Evolutionary conservation across 2,113 vertebrate genomes (phyloP).

Genomic region (Paradisaea rubra): DNA sequence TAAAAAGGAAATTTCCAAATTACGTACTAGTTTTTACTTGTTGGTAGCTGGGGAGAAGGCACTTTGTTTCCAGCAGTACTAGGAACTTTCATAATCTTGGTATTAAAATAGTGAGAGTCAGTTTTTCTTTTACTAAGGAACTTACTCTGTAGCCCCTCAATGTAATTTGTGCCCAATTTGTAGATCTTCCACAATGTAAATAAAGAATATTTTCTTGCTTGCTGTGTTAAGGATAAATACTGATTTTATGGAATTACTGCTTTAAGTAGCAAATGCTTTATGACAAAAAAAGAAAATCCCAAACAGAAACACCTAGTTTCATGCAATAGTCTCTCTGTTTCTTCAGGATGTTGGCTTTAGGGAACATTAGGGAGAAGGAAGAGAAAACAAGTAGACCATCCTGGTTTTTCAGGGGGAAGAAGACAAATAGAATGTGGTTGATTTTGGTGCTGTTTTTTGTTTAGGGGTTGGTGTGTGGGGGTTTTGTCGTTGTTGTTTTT

Average conservation of each 20-base stretch:
- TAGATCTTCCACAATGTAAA: background rate
- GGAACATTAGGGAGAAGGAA: background rate
- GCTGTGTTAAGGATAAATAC: background rate
- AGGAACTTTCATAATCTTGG: background rate
- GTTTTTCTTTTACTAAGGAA: background rate
- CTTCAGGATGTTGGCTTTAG: background rate
- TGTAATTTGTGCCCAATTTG: background rate
- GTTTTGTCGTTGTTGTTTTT: background rate
- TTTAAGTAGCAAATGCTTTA: background rate
- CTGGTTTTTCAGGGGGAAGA: background rate
- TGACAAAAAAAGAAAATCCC: background rate
- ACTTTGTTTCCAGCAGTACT: background rate
- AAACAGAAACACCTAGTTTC: background rate
- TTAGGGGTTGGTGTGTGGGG: rapidly evolving
- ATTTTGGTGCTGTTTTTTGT: background rate
- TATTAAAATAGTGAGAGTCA: background rate
- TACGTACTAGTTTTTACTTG: background rate
- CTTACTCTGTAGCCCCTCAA: background rate
- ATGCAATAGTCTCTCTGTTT: background rate
- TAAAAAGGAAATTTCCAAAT: background rate
- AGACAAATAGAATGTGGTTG: background rate
- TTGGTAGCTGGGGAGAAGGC: background rate
- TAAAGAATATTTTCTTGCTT: background rate
- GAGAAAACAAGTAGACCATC: background rate
- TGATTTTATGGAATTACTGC: background rate